Evolutionary conservation across 1,140 invertebrate genomes (phyloP).

Genomic region (Globodera ellingtonae): DNA sequence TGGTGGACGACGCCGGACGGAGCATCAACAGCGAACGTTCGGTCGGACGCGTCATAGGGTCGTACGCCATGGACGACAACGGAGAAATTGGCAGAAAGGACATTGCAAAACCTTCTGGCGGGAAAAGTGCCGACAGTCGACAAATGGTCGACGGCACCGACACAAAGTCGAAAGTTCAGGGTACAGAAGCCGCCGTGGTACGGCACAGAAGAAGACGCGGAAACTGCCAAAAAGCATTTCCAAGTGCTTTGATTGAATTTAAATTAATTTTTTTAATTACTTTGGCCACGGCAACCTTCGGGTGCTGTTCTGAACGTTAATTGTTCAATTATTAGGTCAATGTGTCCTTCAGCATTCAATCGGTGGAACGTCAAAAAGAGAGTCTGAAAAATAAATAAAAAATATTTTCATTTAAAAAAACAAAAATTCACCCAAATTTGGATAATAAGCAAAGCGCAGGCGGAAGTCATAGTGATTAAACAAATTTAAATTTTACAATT

Average conservation of each 20-base stretch:
- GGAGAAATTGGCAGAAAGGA: background rate
- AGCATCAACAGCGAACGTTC: background rate
- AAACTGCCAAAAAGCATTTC: background rate
- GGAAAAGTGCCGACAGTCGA: background rate
- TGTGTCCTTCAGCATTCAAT: background rate
- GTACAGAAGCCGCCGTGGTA: background rate
- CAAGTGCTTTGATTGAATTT: too few species aligned
- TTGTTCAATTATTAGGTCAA: background rate
- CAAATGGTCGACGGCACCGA: background rate
- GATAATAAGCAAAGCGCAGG: background rate
- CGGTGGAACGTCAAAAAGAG: background rate
- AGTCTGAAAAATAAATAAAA: background rate
- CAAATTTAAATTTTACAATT: background rate
- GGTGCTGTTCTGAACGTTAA: background rate
- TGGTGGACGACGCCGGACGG: background rate
- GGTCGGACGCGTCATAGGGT: background rate
- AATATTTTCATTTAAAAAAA: background rate
- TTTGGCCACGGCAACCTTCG: background rate
- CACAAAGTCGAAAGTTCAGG: background rate
- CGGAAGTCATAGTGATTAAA: background rate
- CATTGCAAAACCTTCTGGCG: background rate
- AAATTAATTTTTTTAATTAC: background rate
- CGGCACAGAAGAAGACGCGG: too few species aligned
- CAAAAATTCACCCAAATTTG: background rate
- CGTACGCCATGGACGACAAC: background rate